Percentiles rank a stretch among this genome's conserved stretches.
Evolutionary conservation across 2,888 invertebrate genomes (phyloP).

Genomic region (Molanna angustata): DNA sequence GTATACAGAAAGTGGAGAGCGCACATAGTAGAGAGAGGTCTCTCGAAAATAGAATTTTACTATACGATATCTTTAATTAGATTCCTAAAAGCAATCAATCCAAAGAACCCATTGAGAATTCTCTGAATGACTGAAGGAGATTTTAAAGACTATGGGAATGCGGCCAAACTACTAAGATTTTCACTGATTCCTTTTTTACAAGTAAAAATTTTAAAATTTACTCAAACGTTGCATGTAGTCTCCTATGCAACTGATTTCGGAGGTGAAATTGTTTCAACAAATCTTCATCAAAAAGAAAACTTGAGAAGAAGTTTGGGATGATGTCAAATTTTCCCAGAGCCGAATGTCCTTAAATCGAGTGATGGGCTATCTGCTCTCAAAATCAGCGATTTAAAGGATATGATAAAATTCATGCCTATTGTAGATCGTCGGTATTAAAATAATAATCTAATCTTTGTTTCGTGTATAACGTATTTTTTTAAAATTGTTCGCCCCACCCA

Average conservation of each 20-base stretch:
- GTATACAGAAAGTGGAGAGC: slow-evolving; percentile 8
- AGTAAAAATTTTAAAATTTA: background rate
- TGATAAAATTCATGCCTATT: no score
- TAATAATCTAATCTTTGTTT: no score
- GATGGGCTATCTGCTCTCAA: no score
- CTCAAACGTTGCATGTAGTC: background rate
- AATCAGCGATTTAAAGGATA: no score
- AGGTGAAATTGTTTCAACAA: no score
- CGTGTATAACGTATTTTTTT: no score
- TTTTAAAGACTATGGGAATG: slow-evolving; percentile 15
- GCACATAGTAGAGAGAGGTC: background rate
- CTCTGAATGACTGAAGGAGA: slow-evolving; percentile 10
- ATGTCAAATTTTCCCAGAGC: no score
- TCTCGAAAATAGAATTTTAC: background rate
- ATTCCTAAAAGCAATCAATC: background rate
- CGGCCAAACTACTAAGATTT: background rate
- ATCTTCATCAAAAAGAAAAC: no score
- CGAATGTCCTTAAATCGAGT: no score
- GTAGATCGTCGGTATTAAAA: no score
- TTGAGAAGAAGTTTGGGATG: no score
- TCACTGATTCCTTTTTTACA: background rate
- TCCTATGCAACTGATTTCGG: background rate
- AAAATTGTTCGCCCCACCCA: no score
- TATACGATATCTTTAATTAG: background rate
- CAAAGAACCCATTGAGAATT: slow-evolving; percentile 7